A percentile compares a stretch with the other conserved stretches of the same genome.
Conservation (phyloP, 2,113 vertebrate species). For the Fukomys damarensis region DNA sequence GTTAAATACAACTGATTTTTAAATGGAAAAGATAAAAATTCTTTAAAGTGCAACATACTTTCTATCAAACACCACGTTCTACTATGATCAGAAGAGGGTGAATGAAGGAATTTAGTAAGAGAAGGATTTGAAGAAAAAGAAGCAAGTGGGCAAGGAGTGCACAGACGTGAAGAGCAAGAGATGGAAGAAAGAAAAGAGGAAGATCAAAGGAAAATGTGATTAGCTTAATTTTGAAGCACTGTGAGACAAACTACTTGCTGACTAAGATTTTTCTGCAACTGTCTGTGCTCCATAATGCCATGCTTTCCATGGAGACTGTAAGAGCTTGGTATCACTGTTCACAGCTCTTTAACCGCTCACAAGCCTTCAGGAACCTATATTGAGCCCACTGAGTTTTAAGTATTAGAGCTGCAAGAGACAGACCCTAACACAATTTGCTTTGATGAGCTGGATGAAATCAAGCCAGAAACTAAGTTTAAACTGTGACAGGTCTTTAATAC, state of each 20-base stretch:
- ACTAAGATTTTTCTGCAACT: background rate
- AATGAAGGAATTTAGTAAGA: background rate
- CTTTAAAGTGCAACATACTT: background rate
- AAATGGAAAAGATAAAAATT: background rate
- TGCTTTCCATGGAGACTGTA: background rate
- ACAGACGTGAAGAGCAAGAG: background rate
- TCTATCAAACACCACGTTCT: background rate
- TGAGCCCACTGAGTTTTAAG: background rate
- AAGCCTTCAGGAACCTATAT: background rate
- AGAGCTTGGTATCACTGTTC: background rate
- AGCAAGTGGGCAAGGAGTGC: background rate
- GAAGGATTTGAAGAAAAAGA: background rate
- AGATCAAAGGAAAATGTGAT: background rate
- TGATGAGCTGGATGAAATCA: constrained; percentile 5
- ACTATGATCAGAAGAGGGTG: background rate
- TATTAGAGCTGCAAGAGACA: background rate
- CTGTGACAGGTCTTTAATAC: background rate
- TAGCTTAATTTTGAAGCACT: background rate
- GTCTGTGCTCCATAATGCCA: background rate
- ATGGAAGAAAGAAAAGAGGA: background rate
- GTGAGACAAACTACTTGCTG: background rate
- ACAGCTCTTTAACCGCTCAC: background rate
- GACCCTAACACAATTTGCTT: background rate
- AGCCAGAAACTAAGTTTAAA: constrained; percentile 9
- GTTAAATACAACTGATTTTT: constrained; percentile 40